A percentile compares a stretch with the other conserved stretches of the same genome.
These are phyloP conservation scores for Anarsia innoxiella DNA, from an alignment of 2,888 invertebrate species.

Conservation along the genomic window DNA sequence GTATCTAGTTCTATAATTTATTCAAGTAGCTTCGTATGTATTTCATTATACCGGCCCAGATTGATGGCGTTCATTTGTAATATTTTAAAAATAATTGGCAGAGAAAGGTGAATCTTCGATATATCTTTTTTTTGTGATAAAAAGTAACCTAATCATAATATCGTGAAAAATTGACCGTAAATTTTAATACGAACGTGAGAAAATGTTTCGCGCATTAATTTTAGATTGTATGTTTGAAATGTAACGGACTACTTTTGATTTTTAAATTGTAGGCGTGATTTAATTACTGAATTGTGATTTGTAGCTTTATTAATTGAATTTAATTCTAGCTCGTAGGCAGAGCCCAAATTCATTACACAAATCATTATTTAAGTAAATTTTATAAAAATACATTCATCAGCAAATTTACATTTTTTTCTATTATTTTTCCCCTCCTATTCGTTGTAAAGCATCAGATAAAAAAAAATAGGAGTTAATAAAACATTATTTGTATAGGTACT, in stretches of 20 bases:
- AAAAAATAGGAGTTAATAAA: no score
- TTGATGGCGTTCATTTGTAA: constrained; percentile 15
- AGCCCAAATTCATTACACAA: no score
- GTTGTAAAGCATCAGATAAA: no score
- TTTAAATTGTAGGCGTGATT: not conserved
- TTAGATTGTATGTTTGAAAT: constrained; percentile 6
- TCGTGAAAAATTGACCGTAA: constrained; percentile 5
- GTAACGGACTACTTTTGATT: not conserved
- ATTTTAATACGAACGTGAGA: not conserved
- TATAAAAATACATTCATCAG: no score
- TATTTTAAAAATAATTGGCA: constrained; percentile 16
- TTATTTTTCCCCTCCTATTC: no score
- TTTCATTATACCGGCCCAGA: constrained; percentile 10
- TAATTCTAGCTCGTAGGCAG: no score
- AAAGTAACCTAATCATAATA: not conserved
- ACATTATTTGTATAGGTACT: no score
- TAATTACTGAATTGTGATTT: no score
- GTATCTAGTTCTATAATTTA: constrained; percentile 16
- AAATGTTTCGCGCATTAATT: constrained; percentile 8
- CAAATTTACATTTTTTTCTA: no score
- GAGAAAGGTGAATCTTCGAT: constrained; percentile 15
- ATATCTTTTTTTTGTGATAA: constrained; percentile 1
- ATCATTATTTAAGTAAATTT: no score
- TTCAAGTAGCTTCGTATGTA: constrained; percentile 14
- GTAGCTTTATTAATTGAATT: no score